These are phyloP conservation scores for Asobara japonica DNA, from an alignment of 1,140 invertebrate genomes.

Conservation along the genomic window DNA sequence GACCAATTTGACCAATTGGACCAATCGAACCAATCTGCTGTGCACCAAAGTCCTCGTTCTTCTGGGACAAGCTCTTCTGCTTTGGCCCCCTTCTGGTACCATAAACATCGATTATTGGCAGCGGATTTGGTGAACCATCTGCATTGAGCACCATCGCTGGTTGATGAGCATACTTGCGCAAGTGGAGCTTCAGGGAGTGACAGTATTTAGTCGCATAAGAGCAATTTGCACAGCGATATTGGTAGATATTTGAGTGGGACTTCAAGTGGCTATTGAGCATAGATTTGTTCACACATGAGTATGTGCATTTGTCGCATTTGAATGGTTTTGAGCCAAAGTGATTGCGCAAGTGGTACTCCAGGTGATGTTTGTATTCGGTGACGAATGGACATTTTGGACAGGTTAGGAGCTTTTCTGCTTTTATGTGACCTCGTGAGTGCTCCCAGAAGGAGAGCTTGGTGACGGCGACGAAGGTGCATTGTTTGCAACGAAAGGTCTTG, in stretches of 20 bases:
- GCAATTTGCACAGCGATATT: constrained; percentile 94
- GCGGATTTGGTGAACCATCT: constrained; percentile 86
- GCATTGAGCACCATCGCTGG: constrained; percentile 87
- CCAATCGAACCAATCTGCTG: no score
- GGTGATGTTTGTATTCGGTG: constrained; percentile 98
- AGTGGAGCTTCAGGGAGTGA: constrained; percentile 95
- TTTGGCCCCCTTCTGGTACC: constrained; percentile 88
- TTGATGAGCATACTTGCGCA: constrained; percentile 90
- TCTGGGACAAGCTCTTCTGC: constrained; percentile 70
- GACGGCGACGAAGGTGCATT: constrained; percentile 84
- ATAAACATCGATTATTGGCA: constrained; percentile 90
- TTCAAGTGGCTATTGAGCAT: constrained; percentile 99
- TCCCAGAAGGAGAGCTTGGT: constrained; percentile 95
- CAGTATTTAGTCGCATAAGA: constrained; percentile 99
- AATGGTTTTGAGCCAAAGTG: constrained; percentile 97
- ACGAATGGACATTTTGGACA: constrained; percentile 96
- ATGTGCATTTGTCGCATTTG: constrained; percentile 91
- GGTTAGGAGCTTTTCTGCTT: constrained; percentile 88
- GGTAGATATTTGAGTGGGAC: constrained; percentile 96
- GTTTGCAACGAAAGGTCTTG: constrained; percentile 92
- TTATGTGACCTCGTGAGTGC: constrained; percentile 91
- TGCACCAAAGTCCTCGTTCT: no score
- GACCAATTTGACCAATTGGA: no score
- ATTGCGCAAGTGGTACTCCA: constrained; percentile 97
- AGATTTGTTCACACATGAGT: constrained; percentile 97